A percentile compares a stretch with the other conserved stretches of the same genome.
These are phyloP conservation scores for Hepsetus odoe DNA, from an alignment of 2,113 vertebrate species.

Conservation along the genomic window DNA sequence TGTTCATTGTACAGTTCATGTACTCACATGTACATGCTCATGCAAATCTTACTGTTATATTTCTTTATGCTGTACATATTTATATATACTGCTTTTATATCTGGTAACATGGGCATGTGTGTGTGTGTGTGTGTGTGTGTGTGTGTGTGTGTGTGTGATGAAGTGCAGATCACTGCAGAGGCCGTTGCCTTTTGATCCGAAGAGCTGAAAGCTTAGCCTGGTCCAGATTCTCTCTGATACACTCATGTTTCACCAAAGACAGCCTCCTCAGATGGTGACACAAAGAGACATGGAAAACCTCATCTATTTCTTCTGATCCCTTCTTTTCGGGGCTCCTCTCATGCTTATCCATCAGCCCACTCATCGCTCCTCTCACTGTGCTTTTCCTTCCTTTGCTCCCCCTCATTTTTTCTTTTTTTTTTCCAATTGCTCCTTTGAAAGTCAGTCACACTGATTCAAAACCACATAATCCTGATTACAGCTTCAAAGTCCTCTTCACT, in stretches of 20 bases:
- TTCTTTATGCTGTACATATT: background rate
- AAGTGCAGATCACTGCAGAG: background rate
- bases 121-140: background rate
- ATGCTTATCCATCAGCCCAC: constrained; percentile 18
- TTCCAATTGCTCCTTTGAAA: constrained; percentile 46
- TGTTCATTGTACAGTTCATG: no score
- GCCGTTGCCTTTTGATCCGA: constrained; percentile 30
- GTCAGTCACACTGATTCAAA: constrained; percentile 48
- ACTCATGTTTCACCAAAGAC: constrained; percentile 19
- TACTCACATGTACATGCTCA: background rate
- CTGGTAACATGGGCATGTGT: background rate
- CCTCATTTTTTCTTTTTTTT: constrained; percentile 38
- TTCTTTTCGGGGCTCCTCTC: constrained; percentile 23
- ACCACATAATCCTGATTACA: constrained; percentile 53
- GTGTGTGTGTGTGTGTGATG: no score
- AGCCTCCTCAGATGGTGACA: constrained; percentile 33
- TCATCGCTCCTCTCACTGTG: constrained; percentile 15
- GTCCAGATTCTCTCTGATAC: constrained; percentile 39
- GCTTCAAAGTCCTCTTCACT: constrained; percentile 52
- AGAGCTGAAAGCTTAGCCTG: constrained; percentile 3
- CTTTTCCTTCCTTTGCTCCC: background rate
- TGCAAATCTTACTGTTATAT: no score
- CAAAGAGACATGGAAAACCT: constrained; percentile 22
- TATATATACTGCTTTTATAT: background rate
- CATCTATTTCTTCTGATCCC: constrained; percentile 27